Conservation (phyloP, 2,797 vertebrate genomes). For the Nasua narica region DNA sequence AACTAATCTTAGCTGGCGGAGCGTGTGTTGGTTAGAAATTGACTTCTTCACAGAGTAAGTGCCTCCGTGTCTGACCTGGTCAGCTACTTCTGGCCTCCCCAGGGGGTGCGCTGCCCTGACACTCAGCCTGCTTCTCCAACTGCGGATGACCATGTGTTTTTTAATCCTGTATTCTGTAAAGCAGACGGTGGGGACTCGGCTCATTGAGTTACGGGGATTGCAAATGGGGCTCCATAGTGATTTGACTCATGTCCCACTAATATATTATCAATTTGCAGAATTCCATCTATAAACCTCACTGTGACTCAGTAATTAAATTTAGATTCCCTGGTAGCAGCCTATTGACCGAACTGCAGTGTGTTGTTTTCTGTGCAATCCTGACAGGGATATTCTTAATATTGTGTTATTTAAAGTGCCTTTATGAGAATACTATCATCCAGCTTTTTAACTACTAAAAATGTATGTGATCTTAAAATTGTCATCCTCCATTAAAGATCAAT, state of each 20-base stretch:
- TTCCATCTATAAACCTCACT: neutral
- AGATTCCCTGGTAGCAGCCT: neutral
- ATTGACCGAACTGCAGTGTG: neutral
- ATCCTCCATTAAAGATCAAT: neutral
- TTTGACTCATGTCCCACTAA: neutral
- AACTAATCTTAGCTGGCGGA: constrained; percentile 55
- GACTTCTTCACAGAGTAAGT: neutral
- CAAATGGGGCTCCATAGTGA: neutral
- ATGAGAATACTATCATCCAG: neutral
- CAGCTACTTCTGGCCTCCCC: neutral
- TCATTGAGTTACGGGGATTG: neutral
- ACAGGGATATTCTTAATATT: neutral
- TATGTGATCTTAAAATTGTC: neutral
- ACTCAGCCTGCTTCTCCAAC: constrained; percentile 2
- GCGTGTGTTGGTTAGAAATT: neutral
- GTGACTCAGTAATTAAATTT: constrained; percentile 13
- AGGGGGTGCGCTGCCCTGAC: neutral
- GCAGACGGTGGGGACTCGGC: neutral
- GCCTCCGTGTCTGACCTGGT: neutral
- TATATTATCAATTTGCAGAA: neutral
- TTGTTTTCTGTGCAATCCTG: neutral
- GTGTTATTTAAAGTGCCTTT: neutral
- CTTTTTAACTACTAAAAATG: constrained; percentile 27
- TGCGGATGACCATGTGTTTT: neutral
- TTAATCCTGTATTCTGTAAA: neutral